A percentile compares a stretch with the other conserved stretches of the same genome.
These are phyloP conservation scores for Apis mellifera DNA, from an alignment of 1,140 invertebrate species.

Conservation along the genomic window DNA sequence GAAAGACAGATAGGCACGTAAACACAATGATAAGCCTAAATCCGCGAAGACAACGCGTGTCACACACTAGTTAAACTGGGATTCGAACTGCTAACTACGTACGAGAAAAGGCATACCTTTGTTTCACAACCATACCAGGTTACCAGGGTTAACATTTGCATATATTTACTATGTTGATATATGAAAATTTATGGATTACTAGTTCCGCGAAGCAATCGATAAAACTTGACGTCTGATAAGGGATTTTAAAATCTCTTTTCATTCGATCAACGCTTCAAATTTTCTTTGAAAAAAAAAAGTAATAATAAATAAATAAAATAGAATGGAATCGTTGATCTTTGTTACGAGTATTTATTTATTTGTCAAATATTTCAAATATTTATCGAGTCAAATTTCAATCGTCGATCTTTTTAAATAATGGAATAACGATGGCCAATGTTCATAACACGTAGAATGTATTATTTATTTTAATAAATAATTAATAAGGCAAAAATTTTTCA, in stretches of 20 bases:
- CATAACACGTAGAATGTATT: too few relatives aligned
- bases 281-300: too few relatives aligned
- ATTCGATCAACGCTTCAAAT: too few relatives aligned
- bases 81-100: constrained; percentile 13
- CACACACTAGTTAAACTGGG: constrained; percentile 64
- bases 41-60: constrained; percentile 51
- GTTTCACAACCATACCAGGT: constrained; percentile 65
- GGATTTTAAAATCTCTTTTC: constrained; percentile 1
- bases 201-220: constrained; percentile 21
- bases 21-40: constrained; percentile 62
- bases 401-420: too few relatives aligned
- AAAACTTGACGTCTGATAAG: constrained; percentile 11
- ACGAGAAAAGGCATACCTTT: constrained; percentile 50
- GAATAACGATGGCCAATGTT: too few relatives aligned
- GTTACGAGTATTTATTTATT: too few relatives aligned
- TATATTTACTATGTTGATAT: constrained; percentile 75
- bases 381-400: too few relatives aligned
- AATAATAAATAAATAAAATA: too few relatives aligned
- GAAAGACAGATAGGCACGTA: constrained; percentile 1
- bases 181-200: constrained; percentile 78
- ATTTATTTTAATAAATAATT: too few relatives aligned
- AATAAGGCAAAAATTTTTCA: too few relatives aligned
- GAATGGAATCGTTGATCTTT: neutral
- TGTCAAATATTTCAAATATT: too few relatives aligned
- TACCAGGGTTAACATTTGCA: constrained; percentile 76